phyloP scores from a whole-genome alignment of 2,797 vertebrate species.

The Heliangelus exortis region DNA sequence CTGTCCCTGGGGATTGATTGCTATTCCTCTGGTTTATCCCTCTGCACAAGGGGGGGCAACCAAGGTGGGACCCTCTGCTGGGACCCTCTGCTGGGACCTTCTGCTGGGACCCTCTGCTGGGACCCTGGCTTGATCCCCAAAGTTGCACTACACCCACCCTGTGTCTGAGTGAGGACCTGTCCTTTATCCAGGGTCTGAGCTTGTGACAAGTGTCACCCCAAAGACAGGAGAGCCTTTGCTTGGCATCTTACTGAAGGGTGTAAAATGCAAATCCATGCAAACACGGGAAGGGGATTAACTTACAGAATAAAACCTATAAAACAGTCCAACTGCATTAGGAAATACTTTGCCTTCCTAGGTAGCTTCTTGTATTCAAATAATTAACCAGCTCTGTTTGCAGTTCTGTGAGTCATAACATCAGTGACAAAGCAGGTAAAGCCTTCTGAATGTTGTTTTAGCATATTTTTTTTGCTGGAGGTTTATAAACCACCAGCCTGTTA shows the following conservation, averaged over 20 bases:
- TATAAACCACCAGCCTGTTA: not conserved
- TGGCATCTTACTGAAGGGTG: not conserved
- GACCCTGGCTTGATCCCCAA: not conserved
- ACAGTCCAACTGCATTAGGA: not conserved
- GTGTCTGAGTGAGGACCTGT: not conserved
- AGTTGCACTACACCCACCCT: too few relatives aligned
- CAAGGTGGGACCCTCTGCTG: not conserved
- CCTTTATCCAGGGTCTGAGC: not conserved
- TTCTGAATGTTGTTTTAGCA: not conserved
- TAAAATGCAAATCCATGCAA: not conserved
- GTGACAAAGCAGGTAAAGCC: not conserved
- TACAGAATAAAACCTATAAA: not conserved
- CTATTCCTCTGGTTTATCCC: not conserved
- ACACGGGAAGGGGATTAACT: not conserved
- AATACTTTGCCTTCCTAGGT: not conserved
- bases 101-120: not conserved
- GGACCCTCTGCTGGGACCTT: not conserved
- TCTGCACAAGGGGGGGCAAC: fast-evolving
- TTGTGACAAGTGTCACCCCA: fast-evolving
- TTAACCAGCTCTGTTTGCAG: not conserved
- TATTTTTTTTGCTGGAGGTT: not conserved
- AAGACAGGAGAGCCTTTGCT: not conserved
- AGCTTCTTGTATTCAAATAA: not conserved
- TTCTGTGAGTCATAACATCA: not conserved
- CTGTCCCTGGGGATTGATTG: not conserved